Conservation (phyloP, 2,797 vertebrate genomes). For the Gymnocypris eckloni region DNA sequence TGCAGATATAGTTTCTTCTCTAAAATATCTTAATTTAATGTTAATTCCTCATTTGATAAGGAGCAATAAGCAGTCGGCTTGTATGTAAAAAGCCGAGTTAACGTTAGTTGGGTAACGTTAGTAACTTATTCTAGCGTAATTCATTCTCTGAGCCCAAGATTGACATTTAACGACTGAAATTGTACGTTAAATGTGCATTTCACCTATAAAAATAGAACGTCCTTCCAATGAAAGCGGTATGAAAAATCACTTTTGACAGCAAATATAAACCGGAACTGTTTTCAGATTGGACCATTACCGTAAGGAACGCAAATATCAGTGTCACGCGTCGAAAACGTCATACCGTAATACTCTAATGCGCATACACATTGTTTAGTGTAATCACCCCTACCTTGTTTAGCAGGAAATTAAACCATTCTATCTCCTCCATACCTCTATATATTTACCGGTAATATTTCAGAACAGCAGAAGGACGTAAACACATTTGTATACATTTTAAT, state of each 20-base stretch:
- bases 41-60: not conserved
- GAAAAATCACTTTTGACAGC: not conserved
- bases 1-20: not conserved
- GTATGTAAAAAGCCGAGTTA: not conserved
- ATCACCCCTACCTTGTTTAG: not conserved
- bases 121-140: not conserved
- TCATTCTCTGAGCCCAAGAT: not conserved
- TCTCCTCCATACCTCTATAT: not conserved
- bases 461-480: not conserved
- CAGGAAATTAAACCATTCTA: not conserved
- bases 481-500: not conserved
- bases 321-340: not conserved
- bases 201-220: not conserved
- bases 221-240: not conserved
- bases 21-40: not conserved
- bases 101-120: too few relatives aligned
- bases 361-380: not conserved
- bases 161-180: not conserved
- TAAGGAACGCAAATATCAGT: not conserved
- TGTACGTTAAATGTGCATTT: not conserved
- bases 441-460: not conserved
- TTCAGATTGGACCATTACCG: constrained; percentile 48
- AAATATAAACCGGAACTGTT: constrained; percentile 48
- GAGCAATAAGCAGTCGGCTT: not conserved
- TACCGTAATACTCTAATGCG: constrained; percentile 29